Evolutionary conservation across 2,888 invertebrate genomes (phyloP), one percentile per base, ranked within the genome.

Genomic region (Catocala nupta): DNA sequence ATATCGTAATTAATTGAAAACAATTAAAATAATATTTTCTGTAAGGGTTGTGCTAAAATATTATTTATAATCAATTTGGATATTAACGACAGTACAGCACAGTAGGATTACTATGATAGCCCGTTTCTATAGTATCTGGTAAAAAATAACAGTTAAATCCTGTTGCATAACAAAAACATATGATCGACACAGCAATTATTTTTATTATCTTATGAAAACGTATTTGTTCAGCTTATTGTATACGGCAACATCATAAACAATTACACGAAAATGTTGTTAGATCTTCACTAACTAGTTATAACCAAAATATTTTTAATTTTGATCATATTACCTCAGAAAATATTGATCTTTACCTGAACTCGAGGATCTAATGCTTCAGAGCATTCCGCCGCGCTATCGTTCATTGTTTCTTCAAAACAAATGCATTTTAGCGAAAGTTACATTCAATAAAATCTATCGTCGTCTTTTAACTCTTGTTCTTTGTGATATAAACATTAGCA

Each of bases 281-380:
- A 3, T 13, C 48, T 44, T 25, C 10, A 7, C 25, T 7, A 48
- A 25, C 13, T 12, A 25, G 25, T 52, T 39, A 47, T 11, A 58
- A 6, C 43, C 16, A 51, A 49, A 57, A 44, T 49, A 48, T 11
- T 51, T 33, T 66, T 43, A 63, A 61, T 45, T 51, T 57, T 43
- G 12, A 33, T 7, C 5, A 66, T 57, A 67, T 71, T 74, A 65
- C 71, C 75, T 76, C 82, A 72, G 85, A 85, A 83, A 87, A 80
- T 88, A 90, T 90, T 80, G 90, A 90, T 92, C 78, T 87, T 90
- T 93, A 96, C 96, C 95, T 97, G 97, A 83, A 97, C 97, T 89
- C 97, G 94, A 61, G 97, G 97, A 95, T 97, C 97, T 85, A 97
- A 96, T 73, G 96, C 96, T 94, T 97, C 97, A 82, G 95, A 94